Percentiles rank a stretch among this genome's conserved stretches.
phyloP scores from a whole-genome alignment of 2,888 invertebrate species.

The Hecatera dysodea region DNA sequence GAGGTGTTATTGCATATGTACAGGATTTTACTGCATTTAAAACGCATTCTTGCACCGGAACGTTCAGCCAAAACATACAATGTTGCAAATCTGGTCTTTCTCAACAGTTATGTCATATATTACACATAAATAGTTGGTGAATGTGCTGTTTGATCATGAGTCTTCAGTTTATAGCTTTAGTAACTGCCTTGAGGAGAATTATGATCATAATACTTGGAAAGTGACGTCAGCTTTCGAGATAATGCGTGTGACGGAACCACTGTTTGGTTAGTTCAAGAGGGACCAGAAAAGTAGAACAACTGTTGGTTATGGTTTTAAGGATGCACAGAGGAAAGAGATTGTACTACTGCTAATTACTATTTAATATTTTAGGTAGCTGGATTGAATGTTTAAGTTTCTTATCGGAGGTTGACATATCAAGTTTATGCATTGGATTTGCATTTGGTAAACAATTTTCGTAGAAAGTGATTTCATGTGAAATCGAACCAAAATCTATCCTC shows the following conservation, averaged over 20 bases:
- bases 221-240: constrained; percentile 27
- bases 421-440: too few relatives aligned
- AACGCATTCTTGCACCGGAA: constrained; percentile 36
- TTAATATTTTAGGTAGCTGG: too few relatives aligned
- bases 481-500: too few relatives aligned
- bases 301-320: neutral
- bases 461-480: too few relatives aligned
- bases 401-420: too few relatives aligned
- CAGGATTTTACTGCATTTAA: constrained; percentile 50
- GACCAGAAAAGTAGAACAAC: too few relatives aligned
- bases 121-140: constrained; percentile 24
- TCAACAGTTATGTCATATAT: constrained; percentile 50
- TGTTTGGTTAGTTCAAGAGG: too few relatives aligned
- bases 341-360: too few relatives aligned
- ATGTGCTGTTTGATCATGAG: constrained; percentile 29
- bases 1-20: constrained; percentile 1
- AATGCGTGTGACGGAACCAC: neutral
- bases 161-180: constrained; percentile 36
- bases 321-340: neutral
- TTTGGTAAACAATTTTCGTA: too few relatives aligned
- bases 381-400: too few relatives aligned
- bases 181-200: constrained; percentile 20
- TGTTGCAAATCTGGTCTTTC: constrained; percentile 37
- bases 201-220: constrained; percentile 13
- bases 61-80: constrained; percentile 44